Conservation (phyloP, 1,140 invertebrate genomes). For the Papilio glaucus region DNA sequence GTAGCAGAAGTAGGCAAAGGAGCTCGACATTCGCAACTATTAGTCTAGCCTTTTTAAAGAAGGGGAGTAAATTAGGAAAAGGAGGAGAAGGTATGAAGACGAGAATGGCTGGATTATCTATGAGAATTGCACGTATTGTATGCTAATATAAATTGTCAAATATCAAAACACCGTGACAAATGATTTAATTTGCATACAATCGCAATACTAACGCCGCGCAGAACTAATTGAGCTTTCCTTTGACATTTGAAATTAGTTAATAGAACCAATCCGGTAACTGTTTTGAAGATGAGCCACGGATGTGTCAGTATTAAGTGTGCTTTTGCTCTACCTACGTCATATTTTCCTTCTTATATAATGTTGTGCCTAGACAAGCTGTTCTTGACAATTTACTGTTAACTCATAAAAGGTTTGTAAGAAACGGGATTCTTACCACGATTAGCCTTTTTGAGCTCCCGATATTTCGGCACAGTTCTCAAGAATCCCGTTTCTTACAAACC, state of each 20-base stretch:
- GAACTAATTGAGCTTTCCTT: conserved; percentile 5
- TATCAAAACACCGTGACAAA: conserved; percentile 15
- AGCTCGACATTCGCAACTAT: too few relatives aligned
- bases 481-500: too few relatives aligned
- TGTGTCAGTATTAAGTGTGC: background rate
- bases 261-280: background rate
- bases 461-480: too few relatives aligned
- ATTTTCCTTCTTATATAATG: background rate
- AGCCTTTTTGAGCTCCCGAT: too few relatives aligned
- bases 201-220: background rate
- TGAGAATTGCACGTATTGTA: conserved; percentile 6
- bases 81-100: too few relatives aligned
- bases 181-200: conserved; percentile 16
- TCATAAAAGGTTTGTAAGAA: too few relatives aligned
- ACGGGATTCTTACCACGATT: too few relatives aligned
- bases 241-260: background rate
- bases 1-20: too few relatives aligned
- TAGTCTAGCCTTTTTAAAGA: too few relatives aligned
- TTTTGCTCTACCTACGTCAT: background rate
- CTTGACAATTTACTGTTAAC: background rate
- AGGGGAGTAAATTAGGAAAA: too few relatives aligned
- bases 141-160: conserved; percentile 16
- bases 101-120: background rate
- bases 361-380: background rate
- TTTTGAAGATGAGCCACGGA: background rate